A percentile compares a stretch with the other conserved stretches of the same genome.
These are phyloP conservation scores for Lepidostoma basale DNA, from an alignment of 1,140 invertebrate genomes.

Conservation along the genomic window DNA sequence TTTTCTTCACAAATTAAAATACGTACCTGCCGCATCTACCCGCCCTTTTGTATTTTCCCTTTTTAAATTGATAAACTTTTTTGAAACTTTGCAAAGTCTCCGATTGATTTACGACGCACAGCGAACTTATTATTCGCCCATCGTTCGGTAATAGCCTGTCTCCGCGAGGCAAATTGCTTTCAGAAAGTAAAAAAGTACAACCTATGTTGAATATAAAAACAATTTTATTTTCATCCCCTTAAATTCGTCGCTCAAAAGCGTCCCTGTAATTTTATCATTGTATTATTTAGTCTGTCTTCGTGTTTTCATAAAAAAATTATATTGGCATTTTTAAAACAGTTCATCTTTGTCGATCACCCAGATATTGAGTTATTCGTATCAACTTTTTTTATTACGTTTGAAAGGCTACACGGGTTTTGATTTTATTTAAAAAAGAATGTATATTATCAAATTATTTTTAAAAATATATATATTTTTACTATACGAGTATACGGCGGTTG, in stretches of 20 bases:
- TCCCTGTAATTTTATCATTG: background rate
- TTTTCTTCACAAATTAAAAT: too few relatives aligned
- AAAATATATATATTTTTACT: too few relatives aligned
- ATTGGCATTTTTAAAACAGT: too few relatives aligned
- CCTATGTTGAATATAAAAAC: background rate
- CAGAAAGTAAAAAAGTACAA: background rate
- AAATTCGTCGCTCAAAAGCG: background rate
- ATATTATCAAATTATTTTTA: too few relatives aligned
- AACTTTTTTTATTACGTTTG: too few relatives aligned
- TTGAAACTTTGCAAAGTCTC: background rate
- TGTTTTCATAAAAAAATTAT: too few relatives aligned
- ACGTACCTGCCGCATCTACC: background rate
- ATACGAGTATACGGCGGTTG: too few relatives aligned
- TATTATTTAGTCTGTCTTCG: background rate
- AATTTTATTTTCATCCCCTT: background rate
- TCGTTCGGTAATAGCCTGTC: background rate
- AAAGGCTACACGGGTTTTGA: too few relatives aligned
- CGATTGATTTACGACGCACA: constrained; percentile 19
- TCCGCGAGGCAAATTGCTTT: constrained; percentile 1
- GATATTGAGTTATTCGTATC: too few relatives aligned
- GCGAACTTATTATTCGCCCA: background rate
- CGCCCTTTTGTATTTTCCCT: background rate
- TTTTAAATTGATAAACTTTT: constrained; percentile 17
- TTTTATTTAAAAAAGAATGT: too few relatives aligned
- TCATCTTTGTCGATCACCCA: too few relatives aligned